Percentiles rank a stretch among this genome's conserved stretches.
Evolutionary conservation across 2,797 vertebrate species (phyloP).

Genomic region (Psittacula echo): DNA sequence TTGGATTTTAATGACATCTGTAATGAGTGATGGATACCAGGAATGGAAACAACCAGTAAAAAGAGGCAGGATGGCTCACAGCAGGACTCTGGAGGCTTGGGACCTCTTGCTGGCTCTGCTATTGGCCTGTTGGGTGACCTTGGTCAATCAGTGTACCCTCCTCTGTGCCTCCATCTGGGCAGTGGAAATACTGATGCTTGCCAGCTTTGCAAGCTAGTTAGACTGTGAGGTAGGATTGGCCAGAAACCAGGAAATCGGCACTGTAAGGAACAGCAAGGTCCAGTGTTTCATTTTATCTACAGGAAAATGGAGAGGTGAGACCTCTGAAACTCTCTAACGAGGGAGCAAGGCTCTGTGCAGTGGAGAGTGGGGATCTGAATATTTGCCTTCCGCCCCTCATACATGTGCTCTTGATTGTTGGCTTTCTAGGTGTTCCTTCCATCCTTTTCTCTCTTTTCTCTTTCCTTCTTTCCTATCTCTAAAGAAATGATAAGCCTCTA

Average conservation of each 20-base stretch:
- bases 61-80: neutral
- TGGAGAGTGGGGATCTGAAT: neutral
- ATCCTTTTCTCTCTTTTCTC: neutral
- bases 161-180: neutral
- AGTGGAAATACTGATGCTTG: neutral
- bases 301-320: neutral
- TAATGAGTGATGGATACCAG: neutral
- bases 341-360: neutral
- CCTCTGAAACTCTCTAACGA: neutral
- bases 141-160: neutral
- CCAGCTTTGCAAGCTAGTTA: neutral
- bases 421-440: neutral
- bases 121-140: neutral
- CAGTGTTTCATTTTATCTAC: neutral
- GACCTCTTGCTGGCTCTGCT: neutral
- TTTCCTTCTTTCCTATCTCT: neutral
- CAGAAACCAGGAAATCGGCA: neutral
- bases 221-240: neutral
- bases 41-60: neutral
- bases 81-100: neutral
- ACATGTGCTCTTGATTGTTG: rapidly evolving
- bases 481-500: neutral
- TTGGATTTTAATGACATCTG: neutral
- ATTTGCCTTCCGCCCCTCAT: neutral
- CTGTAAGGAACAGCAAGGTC: neutral